Conservation (phyloP, 2,797 vertebrate species). For the Anguilla anguilla region DNA sequence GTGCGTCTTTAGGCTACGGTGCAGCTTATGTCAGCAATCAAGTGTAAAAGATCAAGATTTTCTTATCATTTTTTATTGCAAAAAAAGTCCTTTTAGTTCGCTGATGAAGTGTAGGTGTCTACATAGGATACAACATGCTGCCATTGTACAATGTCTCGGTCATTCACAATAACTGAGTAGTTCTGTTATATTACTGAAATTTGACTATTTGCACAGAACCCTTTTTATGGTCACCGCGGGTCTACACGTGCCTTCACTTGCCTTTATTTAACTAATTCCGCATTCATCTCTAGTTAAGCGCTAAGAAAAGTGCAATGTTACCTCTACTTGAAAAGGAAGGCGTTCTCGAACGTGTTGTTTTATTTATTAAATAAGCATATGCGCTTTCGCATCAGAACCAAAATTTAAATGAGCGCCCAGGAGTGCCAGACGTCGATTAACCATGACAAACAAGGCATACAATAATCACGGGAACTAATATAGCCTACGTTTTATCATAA, state of each 20-base stretch:
- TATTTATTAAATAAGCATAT: neutral
- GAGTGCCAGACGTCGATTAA: neutral
- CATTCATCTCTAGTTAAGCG: neutral
- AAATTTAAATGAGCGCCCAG: neutral
- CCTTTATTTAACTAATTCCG: neutral
- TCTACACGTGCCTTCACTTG: neutral
- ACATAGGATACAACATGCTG: neutral
- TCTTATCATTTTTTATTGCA: neutral
- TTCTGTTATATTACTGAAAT: neutral
- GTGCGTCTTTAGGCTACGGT: neutral
- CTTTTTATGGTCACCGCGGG: neutral
- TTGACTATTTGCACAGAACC: neutral
- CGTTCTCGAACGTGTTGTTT: neutral
- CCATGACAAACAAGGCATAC: neutral
- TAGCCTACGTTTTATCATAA: constrained; percentile 13
- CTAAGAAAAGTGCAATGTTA: neutral
- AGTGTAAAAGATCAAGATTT: neutral
- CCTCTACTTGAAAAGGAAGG: neutral
- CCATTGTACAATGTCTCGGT: neutral
- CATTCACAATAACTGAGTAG: neutral
- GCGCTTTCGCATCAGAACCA: neutral
- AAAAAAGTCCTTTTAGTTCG: neutral
- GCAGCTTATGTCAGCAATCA: neutral
- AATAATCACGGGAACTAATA: constrained; percentile 5
- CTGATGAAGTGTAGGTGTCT: neutral